These are phyloP conservation scores for Mesitornis unicolor DNA, from an alignment of 2,113 vertebrate species.

Conservation along the genomic window DNA sequence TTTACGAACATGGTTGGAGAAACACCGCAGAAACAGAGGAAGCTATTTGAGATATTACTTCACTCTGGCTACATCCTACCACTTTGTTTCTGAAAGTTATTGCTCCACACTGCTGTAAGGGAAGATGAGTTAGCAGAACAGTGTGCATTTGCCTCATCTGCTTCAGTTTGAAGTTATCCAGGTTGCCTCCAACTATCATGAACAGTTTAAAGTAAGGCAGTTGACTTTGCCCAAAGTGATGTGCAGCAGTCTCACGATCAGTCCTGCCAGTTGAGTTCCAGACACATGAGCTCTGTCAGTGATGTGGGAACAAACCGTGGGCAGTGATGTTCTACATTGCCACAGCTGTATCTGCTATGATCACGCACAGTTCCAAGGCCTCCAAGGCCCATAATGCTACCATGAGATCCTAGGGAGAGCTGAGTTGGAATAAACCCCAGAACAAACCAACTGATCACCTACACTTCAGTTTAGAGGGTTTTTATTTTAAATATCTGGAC, in stretches of 20 bases:
- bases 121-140: neutral
- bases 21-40: constrained; percentile 21
- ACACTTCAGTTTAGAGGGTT: neutral
- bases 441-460: neutral
- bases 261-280: neutral
- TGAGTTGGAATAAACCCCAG: neutral
- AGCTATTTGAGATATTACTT: constrained; percentile 31
- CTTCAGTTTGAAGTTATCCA: neutral
- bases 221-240: neutral
- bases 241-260: neutral
- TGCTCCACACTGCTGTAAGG: constrained; percentile 31
- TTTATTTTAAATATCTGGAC: neutral
- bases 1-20: neutral
- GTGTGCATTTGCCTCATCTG: neutral
- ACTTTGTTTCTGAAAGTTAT: neutral
- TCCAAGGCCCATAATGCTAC: neutral
- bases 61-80: neutral
- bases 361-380: neutral
- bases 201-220: neutral
- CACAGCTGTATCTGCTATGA: neutral
- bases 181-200: neutral
- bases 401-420: neutral
- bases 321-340: neutral
- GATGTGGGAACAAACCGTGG: neutral
- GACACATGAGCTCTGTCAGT: neutral